phyloP scores from a whole-genome alignment of 2,888 invertebrate species.

The Metopia argyrocephala region DNA sequence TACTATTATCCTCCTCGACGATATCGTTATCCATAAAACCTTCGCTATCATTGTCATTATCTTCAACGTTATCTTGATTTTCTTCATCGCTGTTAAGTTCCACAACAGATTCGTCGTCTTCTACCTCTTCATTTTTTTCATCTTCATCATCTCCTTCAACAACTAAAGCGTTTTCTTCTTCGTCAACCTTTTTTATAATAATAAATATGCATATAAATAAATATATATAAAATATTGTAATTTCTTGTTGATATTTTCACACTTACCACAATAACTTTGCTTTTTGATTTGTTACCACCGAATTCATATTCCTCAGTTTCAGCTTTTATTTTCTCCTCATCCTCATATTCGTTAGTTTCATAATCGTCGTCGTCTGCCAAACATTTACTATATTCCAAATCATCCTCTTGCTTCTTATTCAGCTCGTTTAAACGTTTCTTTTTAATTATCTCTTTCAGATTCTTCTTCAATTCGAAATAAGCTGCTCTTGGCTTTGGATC shows the following conservation, averaged over 20 bases:
- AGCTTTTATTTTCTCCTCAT: slow-evolving; percentile 75
- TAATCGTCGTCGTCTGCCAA: slow-evolving; percentile 76
- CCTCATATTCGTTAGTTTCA: slow-evolving; percentile 71
- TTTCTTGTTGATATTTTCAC: background rate
- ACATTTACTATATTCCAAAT: slow-evolving; percentile 76
- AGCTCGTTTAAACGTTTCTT: slow-evolving; percentile 85
- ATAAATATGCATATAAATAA: too few relatives aligned
- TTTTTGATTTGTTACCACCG: slow-evolving; percentile 64
- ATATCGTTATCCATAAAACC: slow-evolving; percentile 61
- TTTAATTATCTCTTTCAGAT: slow-evolving; percentile 85
- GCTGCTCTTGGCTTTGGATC: slow-evolving; percentile 85
- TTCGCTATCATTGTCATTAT: slow-evolving; percentile 78
- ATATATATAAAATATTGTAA: too few relatives aligned
- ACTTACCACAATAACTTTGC: slow-evolving; percentile 65
- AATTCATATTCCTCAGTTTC: slow-evolving; percentile 72
- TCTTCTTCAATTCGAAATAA: slow-evolving; percentile 84
- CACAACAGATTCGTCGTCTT: slow-evolving; percentile 68
- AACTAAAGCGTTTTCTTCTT: slow-evolving; percentile 66
- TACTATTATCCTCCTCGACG: slow-evolving; percentile 59
- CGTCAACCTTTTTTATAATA: slow-evolving; percentile 64
- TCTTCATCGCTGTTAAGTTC: slow-evolving; percentile 62
- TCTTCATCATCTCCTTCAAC: slow-evolving; percentile 68
- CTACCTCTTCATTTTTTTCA: slow-evolving; percentile 79
- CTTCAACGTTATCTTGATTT: slow-evolving; percentile 69
- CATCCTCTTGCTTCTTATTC: slow-evolving; percentile 79